Percentiles rank a stretch among this genome's conserved stretches.
These are phyloP conservation scores for Lindbergichthys nudifrons DNA, from an alignment of 2,797 vertebrate species.

Conservation along the genomic window DNA sequence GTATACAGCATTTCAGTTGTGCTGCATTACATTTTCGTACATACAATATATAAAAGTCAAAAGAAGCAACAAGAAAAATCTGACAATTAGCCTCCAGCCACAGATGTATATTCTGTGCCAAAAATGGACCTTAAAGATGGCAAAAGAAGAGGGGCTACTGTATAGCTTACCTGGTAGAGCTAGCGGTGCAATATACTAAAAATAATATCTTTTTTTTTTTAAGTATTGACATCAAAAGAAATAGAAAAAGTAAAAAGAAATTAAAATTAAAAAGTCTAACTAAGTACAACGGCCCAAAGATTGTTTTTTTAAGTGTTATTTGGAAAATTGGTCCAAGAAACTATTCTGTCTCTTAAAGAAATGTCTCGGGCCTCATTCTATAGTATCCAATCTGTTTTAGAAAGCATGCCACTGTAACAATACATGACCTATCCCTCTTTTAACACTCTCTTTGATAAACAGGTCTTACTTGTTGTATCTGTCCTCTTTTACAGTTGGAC, in stretches of 20 bases:
- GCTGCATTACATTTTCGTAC: not conserved
- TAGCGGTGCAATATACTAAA: too few relatives aligned
- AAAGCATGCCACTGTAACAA: not conserved
- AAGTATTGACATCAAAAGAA: too few relatives aligned
- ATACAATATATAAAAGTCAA: not conserved
- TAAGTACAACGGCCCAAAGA: not conserved
- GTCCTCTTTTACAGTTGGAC: constrained; percentile 25
- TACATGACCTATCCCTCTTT: not conserved
- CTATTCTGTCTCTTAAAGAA: not conserved
- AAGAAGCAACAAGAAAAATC: too few relatives aligned
- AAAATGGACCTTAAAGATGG: too few relatives aligned
- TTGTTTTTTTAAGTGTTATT: not conserved
- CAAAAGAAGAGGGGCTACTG: too few relatives aligned
- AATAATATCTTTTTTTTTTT: too few relatives aligned
- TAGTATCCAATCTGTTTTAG: not conserved
- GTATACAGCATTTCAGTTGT: too few relatives aligned
- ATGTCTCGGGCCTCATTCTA: not conserved
- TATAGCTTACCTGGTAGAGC: too few relatives aligned
- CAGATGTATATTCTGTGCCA: too few relatives aligned
- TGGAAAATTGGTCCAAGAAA: not conserved
- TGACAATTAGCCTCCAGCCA: too few relatives aligned
- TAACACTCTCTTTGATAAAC: not conserved
- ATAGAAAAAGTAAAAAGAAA: not conserved
- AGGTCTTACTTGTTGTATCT: constrained; percentile 36
- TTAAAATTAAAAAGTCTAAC: not conserved